These are phyloP conservation scores for Listronotus oregonensis DNA, from an alignment of 1,140 invertebrate genomes.

Conservation along the genomic window DNA sequence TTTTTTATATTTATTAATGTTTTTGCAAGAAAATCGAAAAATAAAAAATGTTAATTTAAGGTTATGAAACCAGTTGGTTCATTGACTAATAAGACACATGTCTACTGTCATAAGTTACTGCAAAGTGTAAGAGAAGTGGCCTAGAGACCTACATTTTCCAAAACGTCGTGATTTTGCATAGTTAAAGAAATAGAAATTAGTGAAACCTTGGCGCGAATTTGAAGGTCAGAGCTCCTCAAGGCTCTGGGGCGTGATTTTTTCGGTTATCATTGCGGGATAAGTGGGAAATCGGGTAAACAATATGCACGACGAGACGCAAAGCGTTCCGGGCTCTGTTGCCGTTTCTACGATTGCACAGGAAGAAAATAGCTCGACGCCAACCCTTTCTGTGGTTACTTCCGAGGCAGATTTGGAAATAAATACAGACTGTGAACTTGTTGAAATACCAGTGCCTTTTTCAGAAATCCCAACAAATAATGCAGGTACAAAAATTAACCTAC, in stretches of 20 bases:
- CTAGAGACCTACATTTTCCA: conserved; percentile 71
- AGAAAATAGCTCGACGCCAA: conserved; percentile 46
- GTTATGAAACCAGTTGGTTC: conserved; percentile 19
- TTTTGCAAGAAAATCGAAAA: conserved; percentile 1
- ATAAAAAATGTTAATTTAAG: background rate
- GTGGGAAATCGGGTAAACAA: conserved; percentile 54
- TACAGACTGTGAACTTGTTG: conserved; percentile 51
- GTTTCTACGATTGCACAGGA: conserved; percentile 54
- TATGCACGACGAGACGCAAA: conserved; percentile 58
- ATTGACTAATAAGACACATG: conserved; percentile 29
- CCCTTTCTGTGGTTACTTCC: conserved; percentile 45
- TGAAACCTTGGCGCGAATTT: conserved; percentile 54
- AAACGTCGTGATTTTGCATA: conserved; percentile 63
- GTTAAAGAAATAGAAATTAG: conserved; percentile 55
- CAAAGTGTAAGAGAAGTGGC: conserved; percentile 72
- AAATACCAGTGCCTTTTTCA: conserved; percentile 55
- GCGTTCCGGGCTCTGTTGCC: conserved; percentile 58
- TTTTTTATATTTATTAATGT: background rate
- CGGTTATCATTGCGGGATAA: conserved; percentile 52
- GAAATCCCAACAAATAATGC: conserved; percentile 43
- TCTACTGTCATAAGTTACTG: conserved; percentile 46
- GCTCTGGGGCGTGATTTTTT: conserved; percentile 50
- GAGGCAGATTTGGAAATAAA: conserved; percentile 52
- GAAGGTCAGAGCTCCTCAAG: conserved; percentile 56
- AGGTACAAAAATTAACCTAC: conserved; percentile 35